phyloP scores from a whole-genome alignment of 1,140 invertebrate genomes.

The Cydia splendana region DNA sequence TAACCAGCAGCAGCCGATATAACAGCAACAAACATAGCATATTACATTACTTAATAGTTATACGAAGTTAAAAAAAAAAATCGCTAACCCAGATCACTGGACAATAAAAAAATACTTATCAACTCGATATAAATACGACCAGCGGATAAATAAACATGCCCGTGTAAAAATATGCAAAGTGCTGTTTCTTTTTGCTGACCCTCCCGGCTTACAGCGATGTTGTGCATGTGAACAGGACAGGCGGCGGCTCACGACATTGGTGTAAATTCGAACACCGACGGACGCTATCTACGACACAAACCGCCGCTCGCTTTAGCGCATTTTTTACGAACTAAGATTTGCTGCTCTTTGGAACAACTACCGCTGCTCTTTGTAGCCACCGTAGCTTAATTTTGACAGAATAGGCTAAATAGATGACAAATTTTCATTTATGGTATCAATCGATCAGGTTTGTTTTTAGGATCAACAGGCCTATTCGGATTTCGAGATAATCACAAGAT shows the following conservation, averaged over 20 bases:
- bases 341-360: not conserved
- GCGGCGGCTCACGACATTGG: slow-evolving; percentile 35
- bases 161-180: slow-evolving; percentile 30
- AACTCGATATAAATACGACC: slow-evolving; percentile 20
- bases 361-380: no score
- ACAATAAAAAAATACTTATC: slow-evolving; percentile 16
- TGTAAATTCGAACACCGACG: slow-evolving; percentile 39
- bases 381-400: no score
- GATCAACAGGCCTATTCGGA: no score
- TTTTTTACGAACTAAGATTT: slow-evolving; percentile 8
- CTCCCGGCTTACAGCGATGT: slow-evolving; percentile 19
- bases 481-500: no score
- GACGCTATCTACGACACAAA: slow-evolving; percentile 6
- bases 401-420: no score
- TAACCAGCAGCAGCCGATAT: not conserved
- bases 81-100: not conserved
- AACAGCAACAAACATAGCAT: not conserved
- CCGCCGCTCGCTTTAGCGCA: not conserved
- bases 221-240: slow-evolving; percentile 27
- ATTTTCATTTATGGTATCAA: no score
- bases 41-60: not conserved
- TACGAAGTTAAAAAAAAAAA: not conserved
- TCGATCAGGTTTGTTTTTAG: no score
- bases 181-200: slow-evolving; percentile 15
- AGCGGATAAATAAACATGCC: slow-evolving; percentile 17